A percentile compares a stretch with the other conserved stretches of the same genome.
phyloP scores from a whole-genome alignment of 2,113 vertebrate genomes.

The Eulemur rufifrons region DNA sequence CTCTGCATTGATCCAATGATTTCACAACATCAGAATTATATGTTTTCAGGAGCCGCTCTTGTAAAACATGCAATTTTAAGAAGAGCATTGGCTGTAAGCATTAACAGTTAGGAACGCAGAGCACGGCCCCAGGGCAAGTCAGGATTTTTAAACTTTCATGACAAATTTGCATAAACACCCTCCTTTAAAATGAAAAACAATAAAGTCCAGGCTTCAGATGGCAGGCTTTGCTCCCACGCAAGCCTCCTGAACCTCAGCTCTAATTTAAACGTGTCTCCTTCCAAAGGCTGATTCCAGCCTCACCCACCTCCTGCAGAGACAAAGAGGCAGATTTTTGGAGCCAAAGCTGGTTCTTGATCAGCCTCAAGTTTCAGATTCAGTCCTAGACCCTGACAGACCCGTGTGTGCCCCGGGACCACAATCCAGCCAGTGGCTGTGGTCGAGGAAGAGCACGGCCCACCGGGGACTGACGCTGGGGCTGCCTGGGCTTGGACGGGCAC shows the following conservation, averaged over 20 bases:
- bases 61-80: slow-evolving; percentile 61
- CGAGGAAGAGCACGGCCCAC: background rate
- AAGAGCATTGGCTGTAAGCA: background rate
- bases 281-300: background rate
- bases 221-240: background rate
- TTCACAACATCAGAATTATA: slow-evolving; percentile 62
- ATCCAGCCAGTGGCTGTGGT: background rate
- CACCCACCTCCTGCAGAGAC: background rate
- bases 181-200: slow-evolving; percentile 30
- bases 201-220: background rate
- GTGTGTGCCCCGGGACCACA: background rate
- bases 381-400: background rate
- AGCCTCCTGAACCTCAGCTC: background rate
- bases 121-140: slow-evolving; percentile 5
- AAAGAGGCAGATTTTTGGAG: background rate
- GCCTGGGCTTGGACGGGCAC: accelerated
- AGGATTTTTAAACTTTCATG: background rate
- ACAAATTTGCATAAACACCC: slow-evolving; percentile 46
- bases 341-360: background rate
- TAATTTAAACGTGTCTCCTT: background rate
- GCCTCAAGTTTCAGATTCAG: background rate
- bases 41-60: slow-evolving; percentile 45
- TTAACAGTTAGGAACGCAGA: slow-evolving; percentile 3
- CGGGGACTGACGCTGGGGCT: too few relatives aligned
- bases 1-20: background rate